Conservation (phyloP, 2,888 invertebrate species). For the Cecidostiba fungosa region DNA sequence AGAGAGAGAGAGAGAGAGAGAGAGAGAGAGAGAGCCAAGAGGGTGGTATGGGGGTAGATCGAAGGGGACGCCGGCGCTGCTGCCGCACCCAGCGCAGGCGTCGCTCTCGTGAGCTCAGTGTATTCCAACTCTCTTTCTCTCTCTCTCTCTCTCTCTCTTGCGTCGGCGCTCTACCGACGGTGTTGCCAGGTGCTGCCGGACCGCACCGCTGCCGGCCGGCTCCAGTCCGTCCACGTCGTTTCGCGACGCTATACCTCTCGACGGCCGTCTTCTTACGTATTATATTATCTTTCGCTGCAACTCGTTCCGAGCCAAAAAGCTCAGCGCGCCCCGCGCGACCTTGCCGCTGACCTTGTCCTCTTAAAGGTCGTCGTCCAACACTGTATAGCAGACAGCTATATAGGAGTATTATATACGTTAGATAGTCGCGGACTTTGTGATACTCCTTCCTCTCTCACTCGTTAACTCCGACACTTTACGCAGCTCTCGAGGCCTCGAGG, state of each 20-base stretch:
- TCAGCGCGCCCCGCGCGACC: background rate
- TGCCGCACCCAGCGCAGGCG: slow-evolving; percentile 77
- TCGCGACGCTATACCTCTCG: slow-evolving; percentile 19
- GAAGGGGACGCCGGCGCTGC: slow-evolving; percentile 40
- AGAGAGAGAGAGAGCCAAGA: slow-evolving; percentile 1
- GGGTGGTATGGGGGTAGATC: background rate
- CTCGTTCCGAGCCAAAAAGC: background rate
- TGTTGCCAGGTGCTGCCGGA: slow-evolving; percentile 71
- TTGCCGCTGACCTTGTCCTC: slow-evolving; percentile 32
- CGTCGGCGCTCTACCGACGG: slow-evolving; percentile 64
- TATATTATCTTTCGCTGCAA: background rate
- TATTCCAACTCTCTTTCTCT: background rate
- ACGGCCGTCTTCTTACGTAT: background rate
- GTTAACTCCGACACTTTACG: background rate
- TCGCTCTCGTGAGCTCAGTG: slow-evolving; percentile 62
- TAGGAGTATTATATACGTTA: background rate
- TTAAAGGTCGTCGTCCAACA: background rate
- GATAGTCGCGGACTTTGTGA: background rate
- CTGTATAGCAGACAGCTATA: no score
- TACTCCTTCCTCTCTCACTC: background rate
- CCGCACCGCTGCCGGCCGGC: slow-evolving; percentile 37
- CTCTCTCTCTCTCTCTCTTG: slow-evolving; percentile 64
- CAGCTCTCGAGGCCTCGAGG: slow-evolving; percentile 25
- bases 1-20: slow-evolving; percentile 6
- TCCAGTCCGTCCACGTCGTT: slow-evolving; percentile 48